Percentiles rank a stretch among this genome's conserved stretches.
These are phyloP conservation scores for Semnornis frantzii DNA, from an alignment of 2,113 vertebrate genomes.

Conservation along the genomic window DNA sequence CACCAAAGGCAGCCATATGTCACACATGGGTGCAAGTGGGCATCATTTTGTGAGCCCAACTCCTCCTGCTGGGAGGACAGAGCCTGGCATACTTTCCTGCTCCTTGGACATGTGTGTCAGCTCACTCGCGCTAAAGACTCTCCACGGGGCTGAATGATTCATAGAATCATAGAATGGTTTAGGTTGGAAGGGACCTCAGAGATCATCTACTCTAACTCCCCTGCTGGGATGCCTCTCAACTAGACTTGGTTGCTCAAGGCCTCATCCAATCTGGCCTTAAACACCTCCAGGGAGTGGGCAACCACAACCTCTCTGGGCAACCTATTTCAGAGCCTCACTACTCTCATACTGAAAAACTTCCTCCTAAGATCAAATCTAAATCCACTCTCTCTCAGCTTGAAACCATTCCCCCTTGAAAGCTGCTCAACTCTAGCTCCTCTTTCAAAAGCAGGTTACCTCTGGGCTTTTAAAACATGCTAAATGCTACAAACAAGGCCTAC, in stretches of 20 bases:
- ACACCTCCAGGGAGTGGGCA: no score
- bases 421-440: not conserved
- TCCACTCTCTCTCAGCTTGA: no score
- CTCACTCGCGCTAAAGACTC: not conserved
- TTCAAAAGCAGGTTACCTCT: not conserved
- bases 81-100: fast-evolving
- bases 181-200: no score
- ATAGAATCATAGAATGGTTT: no score
- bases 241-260: no score
- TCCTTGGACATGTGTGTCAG: fast-evolving
- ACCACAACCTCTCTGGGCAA: no score
- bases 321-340: no score
- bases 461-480: not conserved
- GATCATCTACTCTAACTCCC: no score
- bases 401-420: not conserved
- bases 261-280: no score
- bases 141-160: not conserved
- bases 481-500: not conserved
- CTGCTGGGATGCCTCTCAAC: no score
- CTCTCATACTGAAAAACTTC: no score
- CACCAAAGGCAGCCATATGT: fast-evolving
- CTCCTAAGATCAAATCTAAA: no score
- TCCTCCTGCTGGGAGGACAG: fast-evolving
- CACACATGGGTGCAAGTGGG: fast-evolving
- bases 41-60: not conserved